Base-by-base conservation (phyloP, 30 jellyfish, hydroid and myxozoan species). In the Nemopilema nomurai region DNA sequence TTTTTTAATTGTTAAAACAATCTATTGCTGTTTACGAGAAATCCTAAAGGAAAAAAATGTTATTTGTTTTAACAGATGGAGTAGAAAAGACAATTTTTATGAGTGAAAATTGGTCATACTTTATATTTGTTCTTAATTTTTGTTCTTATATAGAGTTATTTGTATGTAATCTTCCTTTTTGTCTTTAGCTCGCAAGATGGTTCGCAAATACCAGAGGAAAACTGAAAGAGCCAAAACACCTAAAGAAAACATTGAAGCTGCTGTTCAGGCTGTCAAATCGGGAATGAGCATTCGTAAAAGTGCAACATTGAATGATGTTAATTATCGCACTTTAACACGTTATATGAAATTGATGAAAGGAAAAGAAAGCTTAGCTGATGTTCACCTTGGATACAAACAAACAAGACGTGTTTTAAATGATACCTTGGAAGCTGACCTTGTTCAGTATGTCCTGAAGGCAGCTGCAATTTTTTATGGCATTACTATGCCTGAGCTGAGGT, bases 121-220 rank as follows among this genome's bases (percentile, higher is more conserved):
- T n/a, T n/a, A n/a, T n/a, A n/a, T n/a, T n/a, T n/a, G n/a, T n/a
- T n/a, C n/a, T n/a, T n/a, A n/a, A n/a, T n/a, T 31, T 17, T 74
- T 25, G 21, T 28, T 51, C 72, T 41, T 18, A 28, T 0, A 18
- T 16, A 74, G 49, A 33, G 49, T 32, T 51, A 7, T 49, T 41
- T 69, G 52, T 69, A 28, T 28, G 26, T 69, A 16, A 69, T 22
- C 52, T 69, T 69, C 24, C 49, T 69, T 24, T 24, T 28, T 22
- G 22, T 22, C 49, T 69, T 69, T 69, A 22, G 49, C 52, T 69
- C 52, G 49, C 24, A 49, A 27, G 78, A 80, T 57, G 84, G 78
- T 80, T 66, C 91, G 81, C 33, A 82, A 82, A 41, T 69, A 82
- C 87, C 28, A 80, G 87, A 33, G 90, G 53, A 81, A 81, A 51